Conservation (phyloP, 2,113 vertebrate genomes). For the Diadophis punctatus region DNA sequence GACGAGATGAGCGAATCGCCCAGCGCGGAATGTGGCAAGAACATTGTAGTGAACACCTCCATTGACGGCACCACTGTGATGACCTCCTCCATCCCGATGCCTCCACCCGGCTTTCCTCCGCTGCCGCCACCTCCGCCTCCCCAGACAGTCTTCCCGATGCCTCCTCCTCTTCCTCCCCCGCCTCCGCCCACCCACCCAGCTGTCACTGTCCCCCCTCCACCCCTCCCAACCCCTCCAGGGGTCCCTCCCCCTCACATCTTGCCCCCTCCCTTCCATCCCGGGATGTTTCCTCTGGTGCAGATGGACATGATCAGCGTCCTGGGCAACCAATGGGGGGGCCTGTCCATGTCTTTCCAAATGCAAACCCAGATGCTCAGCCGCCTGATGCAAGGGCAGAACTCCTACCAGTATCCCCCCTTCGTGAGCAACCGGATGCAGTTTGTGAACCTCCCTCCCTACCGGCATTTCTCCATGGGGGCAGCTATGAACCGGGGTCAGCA, state of each 20-base stretch:
- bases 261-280: conserved; percentile 76
- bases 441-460: conserved; percentile 78
- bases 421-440: conserved; percentile 80
- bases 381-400: conserved; percentile 87
- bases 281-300: conserved; percentile 88
- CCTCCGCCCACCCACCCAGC: conserved; percentile 69
- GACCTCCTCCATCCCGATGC: conserved; percentile 77
- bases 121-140: conserved; percentile 71
- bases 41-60: conserved; percentile 88
- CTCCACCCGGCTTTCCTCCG: conserved; percentile 80
- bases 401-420: conserved; percentile 83
- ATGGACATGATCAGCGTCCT: conserved; percentile 90
- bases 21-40: conserved; percentile 85
- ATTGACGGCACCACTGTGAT: conserved; percentile 75
- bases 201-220: conserved; percentile 65
- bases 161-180: conserved; percentile 71
- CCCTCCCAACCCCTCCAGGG: conserved; percentile 62
- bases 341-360: conserved; percentile 99
- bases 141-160: conserved; percentile 66
- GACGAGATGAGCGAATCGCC: conserved; percentile 90
- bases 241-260: conserved; percentile 82
- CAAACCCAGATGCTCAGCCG: conserved; percentile 98
- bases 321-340: conserved; percentile 87
- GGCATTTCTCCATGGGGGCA: conserved; percentile 74
- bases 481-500: conserved; percentile 77